Base-by-base conservation (phyloP, 2,888 invertebrate species). In the Unio delphinus region DNA sequence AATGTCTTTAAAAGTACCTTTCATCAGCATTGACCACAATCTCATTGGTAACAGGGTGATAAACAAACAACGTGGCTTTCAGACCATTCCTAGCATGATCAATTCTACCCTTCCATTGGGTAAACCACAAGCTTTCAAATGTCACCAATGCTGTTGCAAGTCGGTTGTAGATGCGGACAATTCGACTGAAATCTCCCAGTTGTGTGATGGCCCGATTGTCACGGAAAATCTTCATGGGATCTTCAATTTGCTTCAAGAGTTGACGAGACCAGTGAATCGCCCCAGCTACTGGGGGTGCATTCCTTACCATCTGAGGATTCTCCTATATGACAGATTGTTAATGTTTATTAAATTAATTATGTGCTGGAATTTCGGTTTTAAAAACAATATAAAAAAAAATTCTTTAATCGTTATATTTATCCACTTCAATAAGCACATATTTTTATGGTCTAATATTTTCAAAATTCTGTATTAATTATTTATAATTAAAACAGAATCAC, bases 251-350 rank as follows among this genome's bases (percentile, higher is more conserved):
- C 63, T 86, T 86, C 17, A 89, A 82, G 23, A 90, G 79, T 71
- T 89, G 88, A 28, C 89, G 77, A 6, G 87, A 84, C 90, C 90
- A 90, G 70, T 86, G 83, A 68, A 90, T 88, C 61, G 90, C 89
- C 6, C 90, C 90, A 54, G 87, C 89, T n/a, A 88, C 87, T 59
- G 88, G 89, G 6, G 90, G 90, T 28, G 89, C 88, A 79, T 90
- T 89, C 59, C 89, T 77, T 11, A 87, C 80, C 65, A 86, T 72
- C 62, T 86, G 87, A 30, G 89, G 89, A 67, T 76, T 80, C 28
- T 86, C 87, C 88, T 89, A 75, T 4, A 63, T 64, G 28, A 56
- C 55, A 64, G 54, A 55, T 28, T 30, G 28, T 26, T 11, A 65
- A 45, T 63, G 6, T 26, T 23, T 8, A 61, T 20, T 34, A 11